Evolutionary conservation across 2,888 invertebrate species (phyloP), one percentile per base, ranked within the genome.

Genomic region (Aelia acuminata): DNA sequence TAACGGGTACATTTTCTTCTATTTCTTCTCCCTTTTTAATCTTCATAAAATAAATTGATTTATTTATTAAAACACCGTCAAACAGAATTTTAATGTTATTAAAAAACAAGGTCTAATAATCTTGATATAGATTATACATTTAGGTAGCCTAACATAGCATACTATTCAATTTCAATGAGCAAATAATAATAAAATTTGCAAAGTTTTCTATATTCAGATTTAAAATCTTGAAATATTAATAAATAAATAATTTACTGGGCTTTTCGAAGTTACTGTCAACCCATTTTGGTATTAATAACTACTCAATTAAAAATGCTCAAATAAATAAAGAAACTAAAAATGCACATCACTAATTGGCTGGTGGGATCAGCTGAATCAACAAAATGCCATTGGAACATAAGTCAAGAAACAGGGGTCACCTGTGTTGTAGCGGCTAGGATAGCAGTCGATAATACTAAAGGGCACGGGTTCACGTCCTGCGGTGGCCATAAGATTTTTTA

Each of bases 1-100:
- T 94, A 31, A 95, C 91, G 88, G 94, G 94, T 90, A 93, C 92
- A 90, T 90, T 75, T 53, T 90, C 89, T 84, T 91, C 91, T 84
- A 92, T 90, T 53, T 89, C 90, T 87, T 91, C 90, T 11, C 91
- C 91, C 86, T 89, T 88, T 57, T 90, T 87, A 35, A 91, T 89
- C 91, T 91, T 88, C 57, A 89, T 4, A 86, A 88, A 15, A 43
- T 11, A 2, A n/a, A n/a, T n/a, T n/a, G n/a, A n/a, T n/a, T n/a
- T n/a, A n/a, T n/a, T n/a, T n/a, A n/a, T n/a, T n/a, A n/a, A n/a
- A n/a, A n/a, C n/a, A n/a, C n/a, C n/a, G n/a, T n/a, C n/a, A n/a
- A n/a, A n/a, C n/a, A n/a, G n/a, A n/a, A n/a, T n/a, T n/a, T n/a
- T n/a, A n/a, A n/a, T n/a, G n/a, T n/a, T n/a, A n/a, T n/a, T n/a